phyloP scores from a whole-genome alignment of 2,113 vertebrate genomes.

The Thalassarche chlororhynchos region DNA sequence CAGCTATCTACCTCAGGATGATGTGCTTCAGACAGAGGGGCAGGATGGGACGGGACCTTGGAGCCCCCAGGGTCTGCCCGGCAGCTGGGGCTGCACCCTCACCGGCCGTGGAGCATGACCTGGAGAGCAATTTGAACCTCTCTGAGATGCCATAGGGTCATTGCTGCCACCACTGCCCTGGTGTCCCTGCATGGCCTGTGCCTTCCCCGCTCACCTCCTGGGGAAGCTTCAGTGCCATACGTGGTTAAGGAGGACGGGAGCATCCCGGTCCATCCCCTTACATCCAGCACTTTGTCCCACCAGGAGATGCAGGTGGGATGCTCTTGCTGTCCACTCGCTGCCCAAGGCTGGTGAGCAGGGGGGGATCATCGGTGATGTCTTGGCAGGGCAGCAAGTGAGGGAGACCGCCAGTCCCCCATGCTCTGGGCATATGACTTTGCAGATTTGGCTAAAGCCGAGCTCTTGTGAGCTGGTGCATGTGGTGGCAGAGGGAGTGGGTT shows the following conservation, averaged over 20 bases:
- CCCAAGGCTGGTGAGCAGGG: neutral
- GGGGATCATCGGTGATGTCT: neutral
- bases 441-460: neutral
- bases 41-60: fast-evolving
- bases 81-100: neutral
- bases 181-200: neutral
- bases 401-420: neutral
- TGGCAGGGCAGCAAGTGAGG: fast-evolving
- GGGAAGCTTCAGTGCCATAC: neutral
- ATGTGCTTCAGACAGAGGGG: neutral
- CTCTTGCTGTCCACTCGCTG: neutral
- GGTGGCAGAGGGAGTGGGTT: neutral
- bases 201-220: neutral
- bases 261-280: neutral
- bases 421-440: neutral
- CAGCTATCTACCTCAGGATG: fast-evolving
- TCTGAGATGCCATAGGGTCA: neutral
- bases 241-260: fast-evolving
- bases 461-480: neutral
- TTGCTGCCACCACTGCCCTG: neutral
- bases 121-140: neutral
- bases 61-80: neutral
- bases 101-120: fast-evolving
- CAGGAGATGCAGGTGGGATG: neutral
- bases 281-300: neutral